Evolutionary conservation across 2,888 invertebrate species (phyloP), one percentile per base, ranked within the genome.

Genomic region (Choreutis nemorana): DNA sequence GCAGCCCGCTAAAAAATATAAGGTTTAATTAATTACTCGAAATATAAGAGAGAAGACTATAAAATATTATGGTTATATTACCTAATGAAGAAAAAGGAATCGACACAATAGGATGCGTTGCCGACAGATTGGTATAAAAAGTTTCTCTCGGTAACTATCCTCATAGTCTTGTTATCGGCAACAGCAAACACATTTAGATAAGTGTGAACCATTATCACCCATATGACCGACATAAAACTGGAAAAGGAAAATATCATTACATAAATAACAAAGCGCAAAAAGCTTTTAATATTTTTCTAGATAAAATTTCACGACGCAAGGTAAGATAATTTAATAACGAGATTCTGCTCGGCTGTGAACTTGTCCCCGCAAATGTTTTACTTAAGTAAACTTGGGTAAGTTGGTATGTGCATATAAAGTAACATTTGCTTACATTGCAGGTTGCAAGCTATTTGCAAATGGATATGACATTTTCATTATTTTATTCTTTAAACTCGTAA

Each of bases 31-130:
- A 28, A 9, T 23, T 5, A n/a, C 3, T 1, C 12, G 8, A 4
- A 18, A 3, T 18, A 3, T 14, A 3, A n/a, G 13, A 2, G 11
- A n/a, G 21, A 8, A 21, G 13, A 24, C 5, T 23, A n/a, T 2
- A 23, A n/a, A 23, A n/a, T 9, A n/a, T 9, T n/a, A 9, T 5
- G 23, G 23, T 9, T 5, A 23, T 18, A 21, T 31, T 46, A 91
- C 88, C 91, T 90, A 41, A 92, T 90, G 48, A 90, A 91, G 72
- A 91, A 92, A 70, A 92, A 92, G 3, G 90, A 90, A 51, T 92
- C 92, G 23, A 92, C 92, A 26, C 91, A 90, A 56, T 89, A 91
- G 4, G 90, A 89, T 1, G 91, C 92, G 61, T 92, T 92, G 33
- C 90, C 89, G 33, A 92, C 86, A 1, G 90, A 87, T 60, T 92